phyloP scores from a whole-genome alignment of 1,140 invertebrate species.

The Dreissena polymorpha region DNA sequence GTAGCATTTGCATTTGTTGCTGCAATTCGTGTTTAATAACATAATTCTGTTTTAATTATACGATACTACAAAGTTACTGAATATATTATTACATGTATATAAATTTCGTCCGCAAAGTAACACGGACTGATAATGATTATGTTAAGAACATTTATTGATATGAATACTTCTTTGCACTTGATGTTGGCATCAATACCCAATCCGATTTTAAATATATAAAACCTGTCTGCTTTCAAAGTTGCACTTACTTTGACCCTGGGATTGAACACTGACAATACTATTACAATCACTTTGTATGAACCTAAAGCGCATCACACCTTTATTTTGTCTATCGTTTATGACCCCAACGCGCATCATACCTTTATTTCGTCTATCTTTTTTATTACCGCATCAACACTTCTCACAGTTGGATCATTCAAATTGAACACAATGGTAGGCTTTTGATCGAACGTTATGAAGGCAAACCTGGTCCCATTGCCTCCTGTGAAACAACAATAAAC shows the following conservation, averaged over 20 bases:
- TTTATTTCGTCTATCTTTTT: background rate
- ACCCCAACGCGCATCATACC: background rate
- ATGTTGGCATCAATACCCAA: background rate
- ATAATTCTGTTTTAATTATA: no score
- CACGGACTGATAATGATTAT: no score
- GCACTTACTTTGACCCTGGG: background rate
- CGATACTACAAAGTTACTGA: no score
- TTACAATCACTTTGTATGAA: background rate
- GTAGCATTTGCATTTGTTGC: no score
- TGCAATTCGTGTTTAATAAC: no score
- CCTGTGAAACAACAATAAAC: background rate
- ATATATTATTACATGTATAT: no score
- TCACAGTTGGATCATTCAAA: slow-evolving; percentile 6
- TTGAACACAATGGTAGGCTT: background rate
- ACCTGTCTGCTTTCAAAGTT: background rate
- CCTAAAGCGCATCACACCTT: background rate
- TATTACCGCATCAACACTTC: slow-evolving; percentile 15
- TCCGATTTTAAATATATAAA: background rate
- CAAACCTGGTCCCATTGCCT: slow-evolving; percentile 25
- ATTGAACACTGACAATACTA: background rate
- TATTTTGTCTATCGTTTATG: background rate
- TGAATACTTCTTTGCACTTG: background rate
- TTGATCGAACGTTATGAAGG: slow-evolving; percentile 9
- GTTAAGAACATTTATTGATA: background rate
- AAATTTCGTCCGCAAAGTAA: no score